These are phyloP conservation scores for Aspidiotus rigidus DNA, from an alignment of 2,888 invertebrate genomes.

Conservation along the genomic window DNA sequence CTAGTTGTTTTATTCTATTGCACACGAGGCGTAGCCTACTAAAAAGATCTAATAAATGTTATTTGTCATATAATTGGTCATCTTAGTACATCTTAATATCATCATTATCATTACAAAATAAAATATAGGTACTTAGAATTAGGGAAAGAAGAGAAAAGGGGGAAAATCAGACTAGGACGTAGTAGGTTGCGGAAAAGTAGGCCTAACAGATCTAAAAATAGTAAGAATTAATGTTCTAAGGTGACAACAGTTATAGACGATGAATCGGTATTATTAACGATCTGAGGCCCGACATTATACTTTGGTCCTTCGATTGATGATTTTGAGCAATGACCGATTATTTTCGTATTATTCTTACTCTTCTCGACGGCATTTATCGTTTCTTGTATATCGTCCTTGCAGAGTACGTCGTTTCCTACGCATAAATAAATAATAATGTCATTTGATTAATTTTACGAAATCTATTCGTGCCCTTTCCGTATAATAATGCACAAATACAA, in stretches of 20 bases:
- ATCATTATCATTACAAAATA: neutral
- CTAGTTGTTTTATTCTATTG: no score
- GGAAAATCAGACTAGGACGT: neutral
- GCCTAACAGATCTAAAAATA: neutral
- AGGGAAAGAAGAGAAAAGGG: neutral
- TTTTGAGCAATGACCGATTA: slow-evolving; percentile 16
- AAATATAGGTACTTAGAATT: neutral
- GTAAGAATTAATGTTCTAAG: neutral
- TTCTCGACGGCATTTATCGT: neutral
- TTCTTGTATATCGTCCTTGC: slow-evolving; percentile 11
- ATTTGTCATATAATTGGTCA: no score
- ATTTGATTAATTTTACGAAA: no score
- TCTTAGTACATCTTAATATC: no score
- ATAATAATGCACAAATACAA: no score
- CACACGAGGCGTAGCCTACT: no score
- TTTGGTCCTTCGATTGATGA: neutral
- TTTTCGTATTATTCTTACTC: slow-evolving; percentile 16
- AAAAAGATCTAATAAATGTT: no score
- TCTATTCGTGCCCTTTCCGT: no score
- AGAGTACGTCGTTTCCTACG: slow-evolving; percentile 19
- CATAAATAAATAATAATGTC: no score
- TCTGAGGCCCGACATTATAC: neutral
- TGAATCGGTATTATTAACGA: neutral
- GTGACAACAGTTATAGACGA: slow-evolving; percentile 1
- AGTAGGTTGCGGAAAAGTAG: neutral